Base-by-base conservation (phyloP, 2,888 invertebrate genomes). In the Drosophila fulvimacula region DNA sequence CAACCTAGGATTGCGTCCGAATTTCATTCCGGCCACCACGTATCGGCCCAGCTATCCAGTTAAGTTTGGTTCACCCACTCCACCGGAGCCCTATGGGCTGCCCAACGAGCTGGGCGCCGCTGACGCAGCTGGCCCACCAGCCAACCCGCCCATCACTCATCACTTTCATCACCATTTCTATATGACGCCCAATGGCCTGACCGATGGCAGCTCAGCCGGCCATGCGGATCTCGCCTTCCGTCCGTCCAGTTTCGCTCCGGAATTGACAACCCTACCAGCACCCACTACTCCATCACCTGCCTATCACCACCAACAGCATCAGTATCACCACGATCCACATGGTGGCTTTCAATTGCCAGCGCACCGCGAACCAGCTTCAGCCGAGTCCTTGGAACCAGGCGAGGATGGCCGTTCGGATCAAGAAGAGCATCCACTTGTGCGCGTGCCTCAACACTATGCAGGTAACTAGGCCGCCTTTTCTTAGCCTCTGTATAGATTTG, bases 101-200 rank as follows among this genome's bases (percentile, higher is more conserved):
- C 34, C 66, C n/a, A 73, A 68, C 36, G 78, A 78, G 3, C 24
- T 74, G 39, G 63, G 17, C 11, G 34, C 58, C 21, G 59, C 32
- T 4, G 17, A 32, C 3, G 19, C 49, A 6, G 44, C 15, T 30
- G 21, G 38, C n/a, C 9, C 68, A 0, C 51, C 67, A 0, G 15
- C 49, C 24, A 17, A n/a, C 19, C 36, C 64, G 27, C 76, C 72
- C 1, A 82, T 92, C 0, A 90, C 91, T 2, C 93, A 92, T 71
- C 93, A 93, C 57, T 90, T 91, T 38, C 93, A 93, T 75, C 93
- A 93, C 76, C 93, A 93, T 70, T 93, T 91, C 69, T 93, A 92
- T 73, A 90, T 92, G 84, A 79, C 90, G 1, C 69, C 81, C 1
- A 58, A 51, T n/a, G 74, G 61, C 9, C 57, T 57, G 2, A 21